A percentile compares a stretch with the other conserved stretches of the same genome.
Conservation (phyloP, 2,113 vertebrate species). For the Seriola quinqueradiata region DNA sequence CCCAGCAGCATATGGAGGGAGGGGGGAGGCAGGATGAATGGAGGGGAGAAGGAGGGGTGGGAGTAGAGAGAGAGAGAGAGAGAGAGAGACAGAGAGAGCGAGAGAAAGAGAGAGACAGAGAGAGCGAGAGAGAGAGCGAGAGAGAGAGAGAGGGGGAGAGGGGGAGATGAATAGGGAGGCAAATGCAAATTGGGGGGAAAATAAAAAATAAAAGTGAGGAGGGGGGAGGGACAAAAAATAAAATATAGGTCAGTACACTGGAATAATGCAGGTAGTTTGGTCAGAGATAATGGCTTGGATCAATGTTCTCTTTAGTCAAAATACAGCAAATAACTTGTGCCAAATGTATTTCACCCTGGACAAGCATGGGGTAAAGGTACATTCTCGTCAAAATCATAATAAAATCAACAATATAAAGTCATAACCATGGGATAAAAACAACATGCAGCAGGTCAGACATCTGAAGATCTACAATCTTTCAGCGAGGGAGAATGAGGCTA, state of each 20-base stretch:
- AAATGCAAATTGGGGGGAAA: slow-evolving; percentile 89
- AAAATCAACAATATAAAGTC: slow-evolving; percentile 67
- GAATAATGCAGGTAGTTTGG: slow-evolving; percentile 98
- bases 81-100: slow-evolving; percentile 70
- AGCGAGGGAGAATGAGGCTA: slow-evolving; percentile 82
- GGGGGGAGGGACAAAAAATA: slow-evolving; percentile 97
- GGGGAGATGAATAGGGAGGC: slow-evolving; percentile 87
- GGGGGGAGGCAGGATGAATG: slow-evolving; percentile 67
- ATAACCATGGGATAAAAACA: slow-evolving; percentile 77
- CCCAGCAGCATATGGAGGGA: slow-evolving; percentile 40
- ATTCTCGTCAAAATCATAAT: slow-evolving; percentile 87
- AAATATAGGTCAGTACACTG: slow-evolving; percentile 99
- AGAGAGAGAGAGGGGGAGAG: slow-evolving; percentile 80
- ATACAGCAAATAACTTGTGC: slow-evolving; percentile 92
- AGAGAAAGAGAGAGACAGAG: slow-evolving; percentile 67
- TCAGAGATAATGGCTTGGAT: slow-evolving; percentile 97
- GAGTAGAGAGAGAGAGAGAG: slow-evolving; percentile 64
- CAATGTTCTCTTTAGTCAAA: slow-evolving; percentile 90
- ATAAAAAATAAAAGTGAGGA: slow-evolving; percentile 88
- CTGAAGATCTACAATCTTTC: slow-evolving; percentile 78
- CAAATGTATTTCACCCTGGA: slow-evolving; percentile 94
- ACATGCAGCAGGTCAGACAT: slow-evolving; percentile 90
- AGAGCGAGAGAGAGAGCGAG: slow-evolving; percentile 55
- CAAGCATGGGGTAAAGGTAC: slow-evolving; percentile 92
- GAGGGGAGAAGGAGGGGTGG: slow-evolving; percentile 50